Conservation (phyloP, 1,140 invertebrate genomes). For the Diachasma alloeum region DNA sequence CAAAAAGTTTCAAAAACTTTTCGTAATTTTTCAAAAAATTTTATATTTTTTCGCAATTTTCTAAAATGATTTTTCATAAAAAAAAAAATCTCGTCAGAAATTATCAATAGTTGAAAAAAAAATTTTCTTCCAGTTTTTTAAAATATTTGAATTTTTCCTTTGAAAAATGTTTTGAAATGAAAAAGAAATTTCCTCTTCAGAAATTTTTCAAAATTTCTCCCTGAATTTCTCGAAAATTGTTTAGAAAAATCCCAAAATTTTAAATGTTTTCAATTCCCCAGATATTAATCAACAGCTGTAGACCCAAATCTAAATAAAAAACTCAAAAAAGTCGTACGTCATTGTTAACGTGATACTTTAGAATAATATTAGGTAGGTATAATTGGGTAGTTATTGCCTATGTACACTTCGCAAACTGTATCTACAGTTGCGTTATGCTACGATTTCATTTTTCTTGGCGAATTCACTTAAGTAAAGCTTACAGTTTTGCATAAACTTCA, state of each 20-base stretch:
- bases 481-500: conserved; percentile 50
- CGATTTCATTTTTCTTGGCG: conserved; percentile 38
- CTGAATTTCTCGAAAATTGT: background rate
- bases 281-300: background rate
- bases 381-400: conserved; percentile 46
- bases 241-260: background rate
- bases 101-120: no score
- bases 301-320: conserved; percentile 31
- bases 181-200: no score
- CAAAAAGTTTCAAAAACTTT: background rate
- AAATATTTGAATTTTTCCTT: no score
- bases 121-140: no score
- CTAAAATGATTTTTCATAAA: no score
- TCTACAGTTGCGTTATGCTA: conserved; percentile 23
- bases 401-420: conserved; percentile 43
- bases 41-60: no score
- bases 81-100: no score
- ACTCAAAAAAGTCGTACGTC: conserved; percentile 31
- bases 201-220: background rate
- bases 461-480: conserved; percentile 50
- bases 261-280: background rate
- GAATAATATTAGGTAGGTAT: conserved; percentile 47
- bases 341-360: conserved; percentile 38
- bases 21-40: background rate
- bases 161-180: no score